Evolutionary conservation across 37 sponge, comb jelly and placozoan species (phyloP), one percentile per base, ranked within the genome.

Genomic region (Crambe crambe): DNA sequence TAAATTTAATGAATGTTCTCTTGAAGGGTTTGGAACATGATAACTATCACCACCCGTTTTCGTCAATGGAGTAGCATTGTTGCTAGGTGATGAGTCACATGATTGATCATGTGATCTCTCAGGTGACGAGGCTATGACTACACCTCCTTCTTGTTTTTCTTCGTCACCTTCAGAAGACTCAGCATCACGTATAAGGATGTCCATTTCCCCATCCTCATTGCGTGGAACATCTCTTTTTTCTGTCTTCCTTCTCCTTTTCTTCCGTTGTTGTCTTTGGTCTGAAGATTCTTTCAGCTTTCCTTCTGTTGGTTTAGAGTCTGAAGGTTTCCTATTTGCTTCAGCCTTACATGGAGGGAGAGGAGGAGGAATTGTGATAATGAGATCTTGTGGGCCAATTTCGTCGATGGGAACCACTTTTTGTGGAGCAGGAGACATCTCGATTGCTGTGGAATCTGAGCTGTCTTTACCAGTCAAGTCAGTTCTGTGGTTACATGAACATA

Each of bases 311-410:
- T 47, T 47, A 12, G 12, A 47, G 51, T 47, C 12, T 47, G 51
- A 15, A 15, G 51, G 6, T 47, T 47, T 12, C 12, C 51, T 12
- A 47, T 47, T 12, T 15, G 10, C 51, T 47, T 12, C 51, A 15
- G n/a, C n/a, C n/a, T 54, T 54, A 18, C 18, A 54, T 54, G 56
- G 56, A 54, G 12, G 12, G 12, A 18, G 56, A 54, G 56, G 56
- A 54, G 56, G 56, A n/a, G 63, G 63, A 8, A 62, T 62, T 30
- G 63, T 30, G 63, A 27, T 62, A 6, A 30, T 62, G 63, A 62
- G 15, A 30, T 30, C 63, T 47, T 47, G 63, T 30, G 63, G 15
- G 63, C 15, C 18, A 62, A 23, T 62, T 6, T 62, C 63, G 6
- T 62, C 63, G 6, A 27, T 20, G 4, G 63, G 63, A 8, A 8